Conservation (phyloP, 2,113 vertebrate genomes). For the Rhinopomastus cyanomelas region DNA sequence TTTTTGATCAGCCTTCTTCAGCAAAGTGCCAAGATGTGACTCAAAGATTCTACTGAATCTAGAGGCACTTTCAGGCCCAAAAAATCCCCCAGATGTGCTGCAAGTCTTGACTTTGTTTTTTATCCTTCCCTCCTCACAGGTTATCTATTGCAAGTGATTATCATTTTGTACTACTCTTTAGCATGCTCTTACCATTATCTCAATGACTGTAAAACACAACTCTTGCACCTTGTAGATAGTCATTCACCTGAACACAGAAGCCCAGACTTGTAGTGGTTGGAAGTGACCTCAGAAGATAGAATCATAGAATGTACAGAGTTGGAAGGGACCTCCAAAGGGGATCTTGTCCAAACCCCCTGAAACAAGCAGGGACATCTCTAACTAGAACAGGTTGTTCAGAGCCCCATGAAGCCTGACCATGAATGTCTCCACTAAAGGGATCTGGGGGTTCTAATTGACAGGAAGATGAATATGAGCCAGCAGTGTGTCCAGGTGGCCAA, state of each 20-base stretch:
- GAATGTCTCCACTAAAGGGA: too few relatives aligned
- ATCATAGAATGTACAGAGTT: too few relatives aligned
- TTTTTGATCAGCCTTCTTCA: slow-evolving; percentile 43
- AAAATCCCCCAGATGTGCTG: slow-evolving; percentile 17
- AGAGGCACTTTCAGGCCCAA: background rate
- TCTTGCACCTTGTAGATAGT: background rate
- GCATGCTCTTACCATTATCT: background rate
- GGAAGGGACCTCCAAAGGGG: too few relatives aligned
- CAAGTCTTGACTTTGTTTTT: background rate
- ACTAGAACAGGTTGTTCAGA: too few relatives aligned
- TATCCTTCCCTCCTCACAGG: background rate
- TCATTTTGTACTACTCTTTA: background rate
- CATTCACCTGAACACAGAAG: background rate
- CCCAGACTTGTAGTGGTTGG: too few relatives aligned
- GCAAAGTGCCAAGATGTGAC: slow-evolving; percentile 37
- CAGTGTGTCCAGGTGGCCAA: too few relatives aligned
- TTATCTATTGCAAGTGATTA: background rate
- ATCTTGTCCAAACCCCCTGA: too few relatives aligned
- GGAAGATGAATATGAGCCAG: too few relatives aligned
- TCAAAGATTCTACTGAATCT: slow-evolving; percentile 30
- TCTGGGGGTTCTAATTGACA: too few relatives aligned
- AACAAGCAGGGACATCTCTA: too few relatives aligned
- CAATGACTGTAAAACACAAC: background rate
- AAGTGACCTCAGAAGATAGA: too few relatives aligned
- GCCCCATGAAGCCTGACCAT: too few relatives aligned